These are phyloP conservation scores for honey bee (Apis mellifera) DNA, from an alignment of 1,140 invertebrate species.

Conservation along the genomic window Amel_HAv3.1 CM009932.2:4397001-4397500, in stretches of 20 bases:
- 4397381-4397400: no score
- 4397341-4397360: no score
- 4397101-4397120: not conserved
- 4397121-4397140: slow-evolving; percentile 1
- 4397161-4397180: not conserved
- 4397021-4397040: not conserved
- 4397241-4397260: not conserved
- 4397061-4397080: no score
- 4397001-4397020: not conserved
- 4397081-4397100: not conserved
- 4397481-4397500: no score
- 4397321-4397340: no score
- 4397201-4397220: not conserved
- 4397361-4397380: no score
- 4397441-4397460: no score
- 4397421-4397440: no score
- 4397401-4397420: no score
- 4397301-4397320: not conserved
- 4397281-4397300: not conserved
- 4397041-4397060: not conserved
- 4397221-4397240: not conserved
- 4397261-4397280: not conserved
- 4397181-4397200: not conserved
- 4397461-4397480: no score
- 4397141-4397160: not conserved